These are phyloP conservation scores for Bujurquina vittata DNA, from an alignment of 2,113 vertebrate species.

Conservation along the genomic window DNA sequence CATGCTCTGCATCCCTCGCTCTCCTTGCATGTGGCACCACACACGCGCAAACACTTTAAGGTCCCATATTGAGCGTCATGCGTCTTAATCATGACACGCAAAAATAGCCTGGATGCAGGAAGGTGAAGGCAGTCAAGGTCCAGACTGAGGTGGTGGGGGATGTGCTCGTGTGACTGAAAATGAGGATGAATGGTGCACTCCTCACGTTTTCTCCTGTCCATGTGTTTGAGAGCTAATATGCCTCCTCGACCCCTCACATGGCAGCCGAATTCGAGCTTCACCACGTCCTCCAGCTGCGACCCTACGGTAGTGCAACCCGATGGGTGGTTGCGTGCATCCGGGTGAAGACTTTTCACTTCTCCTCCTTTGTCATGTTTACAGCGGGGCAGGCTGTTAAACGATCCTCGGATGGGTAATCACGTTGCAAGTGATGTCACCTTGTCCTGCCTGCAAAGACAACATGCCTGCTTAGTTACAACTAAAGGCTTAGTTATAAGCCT, in stretches of 20 bases:
- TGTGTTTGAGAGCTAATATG: constrained; percentile 48
- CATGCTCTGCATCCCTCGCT: not conserved
- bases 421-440: constrained; percentile 36
- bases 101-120: constrained; percentile 33
- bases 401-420: constrained; percentile 1
- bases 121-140: constrained; percentile 25
- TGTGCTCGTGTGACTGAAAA: constrained; percentile 38
- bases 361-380: constrained; percentile 25
- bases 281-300: constrained; percentile 67
- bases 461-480: not conserved
- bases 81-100: constrained; percentile 41
- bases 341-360: constrained; percentile 26
- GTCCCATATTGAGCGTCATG: constrained; percentile 49
- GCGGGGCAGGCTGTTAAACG: not conserved
- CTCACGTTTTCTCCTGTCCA: constrained; percentile 20
- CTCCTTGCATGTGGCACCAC: constrained; percentile 23
- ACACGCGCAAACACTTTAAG: constrained; percentile 17
- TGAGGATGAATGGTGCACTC: constrained; percentile 45
- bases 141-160: constrained; percentile 1
- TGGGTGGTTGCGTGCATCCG: constrained; percentile 38
- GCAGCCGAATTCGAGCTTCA: constrained; percentile 51
- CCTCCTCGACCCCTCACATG: not conserved
- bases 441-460: not conserved
- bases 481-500: not conserved
- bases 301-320: constrained; percentile 25